Evolutionary conservation across 2,113 vertebrate genomes (phyloP), one percentile per base, ranked within the genome.

Genomic region (Nesogale talazaci): DNA sequence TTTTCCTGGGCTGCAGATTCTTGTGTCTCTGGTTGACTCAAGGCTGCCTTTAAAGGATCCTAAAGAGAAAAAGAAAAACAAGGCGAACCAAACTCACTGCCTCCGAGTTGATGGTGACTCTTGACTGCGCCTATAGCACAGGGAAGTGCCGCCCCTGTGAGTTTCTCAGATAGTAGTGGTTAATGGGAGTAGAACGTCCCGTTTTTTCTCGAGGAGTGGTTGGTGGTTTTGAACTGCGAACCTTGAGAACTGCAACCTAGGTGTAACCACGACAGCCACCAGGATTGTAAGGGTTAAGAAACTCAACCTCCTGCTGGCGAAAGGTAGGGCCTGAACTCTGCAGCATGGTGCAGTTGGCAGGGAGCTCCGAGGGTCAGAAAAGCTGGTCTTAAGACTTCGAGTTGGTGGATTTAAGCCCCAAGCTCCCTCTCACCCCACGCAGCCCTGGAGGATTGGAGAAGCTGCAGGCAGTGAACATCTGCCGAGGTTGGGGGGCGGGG

Each of bases 361-460:
- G 19, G 69, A 14, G 56, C 59, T 69, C 65, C 20, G 52, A 15
- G 67, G 56, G 29, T 92, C 84, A 87, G 84, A 80, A 96, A 86
- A 94, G 93, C 92, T 91, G 81, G 57, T 91, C 56, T 96, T 94
- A 93, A 81, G 40, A 94, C 94, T 95, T 70, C 90, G 40, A 92
- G 69, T 94, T 20, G 63, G 42, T 92, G 92, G 94, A 93, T 95
- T 94, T 94, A 93, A 61, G 75, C 65, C 72, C 15, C 88, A 74
- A 20, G 94, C 90, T 88, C 86, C 29, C 36, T 91, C 57, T 59
- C 52, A 36, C 79, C 80, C 86, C 88, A 25, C 63, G 25, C 63
- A 31, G 4, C 81, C 72, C 91, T 61, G 82, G 80, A 89, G 95
- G 94, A 94, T 94, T 93, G 95, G 94, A 88, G 95, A 95, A 93